These are phyloP conservation scores for Hirudinaria manillensis DNA, from an alignment of 2,888 invertebrate genomes.

Conservation along the genomic window DNA sequence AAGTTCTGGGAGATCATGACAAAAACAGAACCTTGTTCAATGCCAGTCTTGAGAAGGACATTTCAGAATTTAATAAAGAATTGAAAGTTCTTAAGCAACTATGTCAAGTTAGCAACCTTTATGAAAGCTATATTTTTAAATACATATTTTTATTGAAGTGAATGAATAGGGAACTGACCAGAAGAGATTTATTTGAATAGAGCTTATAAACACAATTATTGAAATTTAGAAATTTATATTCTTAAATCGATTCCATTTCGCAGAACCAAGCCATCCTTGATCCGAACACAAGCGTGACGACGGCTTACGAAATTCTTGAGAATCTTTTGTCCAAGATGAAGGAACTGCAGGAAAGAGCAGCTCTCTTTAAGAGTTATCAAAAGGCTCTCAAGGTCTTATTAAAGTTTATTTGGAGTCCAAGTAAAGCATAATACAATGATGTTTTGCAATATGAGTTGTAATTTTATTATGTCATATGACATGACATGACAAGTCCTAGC, in stretches of 20 bases:
- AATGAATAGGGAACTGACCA: too few relatives aligned
- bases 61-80: slow-evolving; percentile 66
- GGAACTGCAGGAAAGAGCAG: slow-evolving; percentile 65
- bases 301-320: slow-evolving; percentile 61
- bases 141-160: too few relatives aligned
- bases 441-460: background rate
- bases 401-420: background rate
- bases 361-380: slow-evolving; percentile 73
- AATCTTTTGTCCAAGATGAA: slow-evolving; percentile 63
- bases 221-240: too few relatives aligned
- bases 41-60: slow-evolving; percentile 71
- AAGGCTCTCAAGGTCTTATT: slow-evolving; percentile 70
- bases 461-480: background rate
- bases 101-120: slow-evolving; percentile 59
- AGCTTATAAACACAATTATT: too few relatives aligned
- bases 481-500: too few relatives aligned
- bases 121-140: background rate
- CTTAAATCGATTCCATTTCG: background rate
- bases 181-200: too few relatives aligned
- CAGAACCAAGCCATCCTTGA: slow-evolving; percentile 73
- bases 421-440: background rate
- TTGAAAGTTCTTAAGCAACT: slow-evolving; percentile 70
- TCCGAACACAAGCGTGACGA: slow-evolving; percentile 65
- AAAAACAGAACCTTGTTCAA: slow-evolving; percentile 68
- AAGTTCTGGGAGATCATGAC: slow-evolving; percentile 65